Conservation (phyloP, 1,140 invertebrate genomes). For the Lordiphosa clarofinis region DNA sequence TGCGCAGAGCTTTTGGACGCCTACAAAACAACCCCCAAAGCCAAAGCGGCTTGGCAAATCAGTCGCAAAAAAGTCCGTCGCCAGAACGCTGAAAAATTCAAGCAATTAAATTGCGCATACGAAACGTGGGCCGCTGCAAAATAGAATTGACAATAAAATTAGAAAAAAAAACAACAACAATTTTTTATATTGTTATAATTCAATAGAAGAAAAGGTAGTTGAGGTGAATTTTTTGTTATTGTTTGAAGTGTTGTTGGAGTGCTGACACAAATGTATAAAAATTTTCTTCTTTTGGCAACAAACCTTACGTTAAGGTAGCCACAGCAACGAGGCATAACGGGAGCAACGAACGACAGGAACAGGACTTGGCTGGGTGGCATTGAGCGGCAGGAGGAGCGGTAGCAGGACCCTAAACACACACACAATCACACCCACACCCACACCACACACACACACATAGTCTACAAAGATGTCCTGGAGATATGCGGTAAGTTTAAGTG, state of each 20-base stretch:
- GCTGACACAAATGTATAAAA: background rate
- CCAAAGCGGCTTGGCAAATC: conserved; percentile 70
- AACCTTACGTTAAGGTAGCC: conserved; percentile 1
- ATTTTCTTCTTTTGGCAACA: background rate
- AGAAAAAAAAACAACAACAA: background rate
- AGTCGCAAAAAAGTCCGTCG: conserved; percentile 78
- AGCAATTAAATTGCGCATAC: conserved; percentile 8
- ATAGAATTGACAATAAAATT: conserved; percentile 5
- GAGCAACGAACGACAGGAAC: conserved; percentile 40
- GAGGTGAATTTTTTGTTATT: conserved; percentile 6
- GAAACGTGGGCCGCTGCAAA: conserved; percentile 12
- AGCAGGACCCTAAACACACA: conserved; percentile 25
- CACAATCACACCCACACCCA: conserved; percentile 12
- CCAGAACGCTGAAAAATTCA: conserved; percentile 61
- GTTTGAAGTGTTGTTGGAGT: conserved; percentile 24
- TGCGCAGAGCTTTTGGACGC: conserved; percentile 62
- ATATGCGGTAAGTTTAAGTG: conserved; percentile 69
- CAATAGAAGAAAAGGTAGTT: conserved; percentile 9
- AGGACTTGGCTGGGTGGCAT: conserved; percentile 4
- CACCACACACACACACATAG: conserved; percentile 20
- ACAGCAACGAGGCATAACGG: conserved; percentile 23
- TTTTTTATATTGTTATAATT: background rate
- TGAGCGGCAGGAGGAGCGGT: conserved; percentile 7
- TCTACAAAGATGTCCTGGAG: conserved; percentile 73
- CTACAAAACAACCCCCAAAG: conserved; percentile 69